A percentile compares a stretch with the other conserved stretches of the same genome.
Conservation (phyloP, 2,797 vertebrate genomes). For the Falco rusticolus region DNA sequence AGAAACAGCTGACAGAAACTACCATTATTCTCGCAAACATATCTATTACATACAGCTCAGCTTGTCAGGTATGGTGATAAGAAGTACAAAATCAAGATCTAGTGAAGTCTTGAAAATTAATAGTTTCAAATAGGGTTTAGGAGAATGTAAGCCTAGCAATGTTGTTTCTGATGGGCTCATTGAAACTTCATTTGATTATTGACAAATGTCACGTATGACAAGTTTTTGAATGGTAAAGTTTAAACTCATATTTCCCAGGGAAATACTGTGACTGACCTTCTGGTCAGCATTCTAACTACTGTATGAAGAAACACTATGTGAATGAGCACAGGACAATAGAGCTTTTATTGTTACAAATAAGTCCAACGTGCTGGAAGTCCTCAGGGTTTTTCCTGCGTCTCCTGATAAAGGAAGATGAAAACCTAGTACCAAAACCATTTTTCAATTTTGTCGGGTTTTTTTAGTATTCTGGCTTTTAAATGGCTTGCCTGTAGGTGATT, state of each 20-base stretch:
- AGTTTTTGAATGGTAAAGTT: background rate
- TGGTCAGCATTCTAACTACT: background rate
- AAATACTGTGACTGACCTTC: background rate
- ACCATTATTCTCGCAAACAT: background rate
- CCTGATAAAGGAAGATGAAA: background rate
- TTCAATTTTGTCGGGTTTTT: background rate
- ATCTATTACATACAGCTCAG: background rate
- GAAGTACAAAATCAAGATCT: background rate
- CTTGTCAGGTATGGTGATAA: background rate
- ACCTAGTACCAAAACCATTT: background rate
- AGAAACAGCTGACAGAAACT: background rate
- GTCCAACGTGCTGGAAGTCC: background rate
- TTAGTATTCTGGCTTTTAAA: background rate
- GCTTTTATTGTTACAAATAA: background rate
- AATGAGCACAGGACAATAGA: background rate
- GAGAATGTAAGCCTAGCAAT: background rate
- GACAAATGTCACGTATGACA: background rate
- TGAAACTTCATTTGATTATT: background rate
- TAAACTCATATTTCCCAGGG: background rate
- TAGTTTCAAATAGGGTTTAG: background rate
- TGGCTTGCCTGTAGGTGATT: background rate
- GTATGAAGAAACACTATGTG: background rate
- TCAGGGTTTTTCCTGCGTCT: background rate
- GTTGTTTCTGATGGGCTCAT: background rate
- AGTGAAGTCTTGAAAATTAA: background rate